Evolutionary conservation across 2,888 invertebrate genomes (phyloP).

Genomic region (Ypsolopha scabrella): DNA sequence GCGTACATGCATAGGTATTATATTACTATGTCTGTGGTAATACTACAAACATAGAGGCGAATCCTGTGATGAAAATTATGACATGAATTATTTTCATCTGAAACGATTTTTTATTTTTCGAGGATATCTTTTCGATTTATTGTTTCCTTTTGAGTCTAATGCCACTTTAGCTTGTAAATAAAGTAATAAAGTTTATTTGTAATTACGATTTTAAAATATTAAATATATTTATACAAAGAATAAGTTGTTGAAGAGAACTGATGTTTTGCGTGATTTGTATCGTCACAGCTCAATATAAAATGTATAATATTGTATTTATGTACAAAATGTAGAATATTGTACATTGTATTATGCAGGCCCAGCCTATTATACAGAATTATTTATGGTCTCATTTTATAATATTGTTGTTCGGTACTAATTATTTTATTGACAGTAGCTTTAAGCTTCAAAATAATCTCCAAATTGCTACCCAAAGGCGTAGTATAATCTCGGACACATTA

Average conservation of each 20-base stretch:
- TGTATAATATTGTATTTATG: conserved; percentile 23
- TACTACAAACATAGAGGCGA: conserved; percentile 1
- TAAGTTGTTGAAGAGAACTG: neutral
- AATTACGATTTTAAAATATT: neutral
- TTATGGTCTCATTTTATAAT: neutral
- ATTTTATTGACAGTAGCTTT: too few relatives aligned
- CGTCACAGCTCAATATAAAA: conserved; percentile 25
- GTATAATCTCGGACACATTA: too few relatives aligned
- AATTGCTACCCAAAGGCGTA: too few relatives aligned
- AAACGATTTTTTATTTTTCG: neutral
- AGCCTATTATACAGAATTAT: conserved; percentile 8
- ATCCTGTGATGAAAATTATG: conserved; percentile 6
- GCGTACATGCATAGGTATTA: too few relatives aligned
- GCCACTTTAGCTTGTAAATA: neutral
- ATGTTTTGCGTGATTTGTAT: conserved; percentile 7
- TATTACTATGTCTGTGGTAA: too few relatives aligned
- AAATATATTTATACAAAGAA: conserved; percentile 1
- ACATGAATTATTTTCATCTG: neutral
- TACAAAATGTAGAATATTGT: conserved; percentile 25
- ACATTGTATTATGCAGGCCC: conserved; percentile 15
- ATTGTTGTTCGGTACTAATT: conserved; percentile 9
- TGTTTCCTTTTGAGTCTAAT: neutral
- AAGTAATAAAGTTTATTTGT: neutral
- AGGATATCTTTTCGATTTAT: neutral
- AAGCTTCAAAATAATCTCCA: too few relatives aligned